Evolutionary conservation across 2,113 vertebrate genomes (phyloP), one percentile per base, ranked within the genome.

Genomic region (Manacus vitellinus): DNA sequence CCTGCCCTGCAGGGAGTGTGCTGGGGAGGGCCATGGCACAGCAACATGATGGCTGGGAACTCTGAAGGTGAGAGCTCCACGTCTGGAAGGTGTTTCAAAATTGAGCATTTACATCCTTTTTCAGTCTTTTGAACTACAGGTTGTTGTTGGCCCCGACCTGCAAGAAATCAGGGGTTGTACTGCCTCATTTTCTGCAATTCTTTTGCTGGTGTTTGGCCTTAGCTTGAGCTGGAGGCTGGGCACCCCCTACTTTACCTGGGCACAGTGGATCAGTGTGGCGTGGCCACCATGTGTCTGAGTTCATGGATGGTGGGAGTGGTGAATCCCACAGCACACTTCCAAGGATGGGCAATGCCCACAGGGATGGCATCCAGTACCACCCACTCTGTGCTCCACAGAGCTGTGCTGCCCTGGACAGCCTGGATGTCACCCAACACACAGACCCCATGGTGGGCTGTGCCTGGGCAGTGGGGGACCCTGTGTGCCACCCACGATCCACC

Each of bases 301-400:
- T n/a, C 13, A 28, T 1, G 10, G 71, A 8, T 35, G 56, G 24
- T 49, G 56, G n/a, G 71, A 71, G 56, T 8, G 11, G 31, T 44
- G 47, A 92, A 35, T 37, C 18, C n/a, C 44, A 47, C 52, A n/a
- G 55, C 25, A 46, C 2, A 3, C 6, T 17, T 31, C 0, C 1
- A 46, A 78, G 65, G 20, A 77, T 0, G 0, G 30, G 18, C 61
- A 62, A 2, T 66, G 37, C 41, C 33, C 24, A 11, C 23, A 52
- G 35, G 1, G 9, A 10, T 13, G 14, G 5, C 37, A 35, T 65
- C 39, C 49, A 25, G 3, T 13, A 10, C 20, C 43, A 16, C 10
- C 67, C 7, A 6, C 23, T 44, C 47, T 4, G 0, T 25, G 46
- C 10, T 22, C 43, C 33, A 4, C 33, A 46, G 74, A 70, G 61